phyloP scores from a whole-genome alignment of 2,888 invertebrate genomes.

The Tuberolachnus salignus region DNA sequence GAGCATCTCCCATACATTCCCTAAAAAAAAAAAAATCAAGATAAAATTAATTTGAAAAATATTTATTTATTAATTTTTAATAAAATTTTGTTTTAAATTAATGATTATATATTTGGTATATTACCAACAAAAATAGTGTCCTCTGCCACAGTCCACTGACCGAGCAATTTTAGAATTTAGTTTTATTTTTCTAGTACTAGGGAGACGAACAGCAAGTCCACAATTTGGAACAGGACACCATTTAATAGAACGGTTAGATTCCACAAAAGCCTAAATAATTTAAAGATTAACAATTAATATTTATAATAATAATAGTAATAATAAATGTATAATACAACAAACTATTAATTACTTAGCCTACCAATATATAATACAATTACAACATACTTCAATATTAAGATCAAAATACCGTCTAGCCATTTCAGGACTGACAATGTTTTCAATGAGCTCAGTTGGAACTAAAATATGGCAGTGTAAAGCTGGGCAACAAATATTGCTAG shows the following conservation, averaged over 20 bases:
- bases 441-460: slow-evolving; percentile 72
- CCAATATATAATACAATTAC: neutral
- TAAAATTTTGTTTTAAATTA: neutral
- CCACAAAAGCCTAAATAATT: slow-evolving; percentile 70
- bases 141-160: slow-evolving; percentile 74
- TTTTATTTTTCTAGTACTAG: slow-evolving; percentile 63
- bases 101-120: neutral
- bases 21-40: slow-evolving; percentile 60
- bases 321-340: no score
- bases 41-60: no score
- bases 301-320: neutral
- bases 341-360: no score
- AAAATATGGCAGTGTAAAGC: slow-evolving; percentile 70
- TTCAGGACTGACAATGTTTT: slow-evolving; percentile 71
- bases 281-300: neutral
- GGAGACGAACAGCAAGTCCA: slow-evolving; percentile 70
- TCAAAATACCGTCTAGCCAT: slow-evolving; percentile 72
- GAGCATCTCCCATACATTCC: slow-evolving; percentile 69
- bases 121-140: slow-evolving; percentile 75
- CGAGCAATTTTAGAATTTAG: slow-evolving; percentile 64
- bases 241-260: slow-evolving; percentile 73
- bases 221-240: slow-evolving; percentile 75
- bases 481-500: slow-evolving; percentile 72
- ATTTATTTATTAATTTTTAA: no score
- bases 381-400: slow-evolving; percentile 71